Evolutionary conservation across 2,113 vertebrate genomes (phyloP).

Genomic region (Xiphophorus maculatus): DNA sequence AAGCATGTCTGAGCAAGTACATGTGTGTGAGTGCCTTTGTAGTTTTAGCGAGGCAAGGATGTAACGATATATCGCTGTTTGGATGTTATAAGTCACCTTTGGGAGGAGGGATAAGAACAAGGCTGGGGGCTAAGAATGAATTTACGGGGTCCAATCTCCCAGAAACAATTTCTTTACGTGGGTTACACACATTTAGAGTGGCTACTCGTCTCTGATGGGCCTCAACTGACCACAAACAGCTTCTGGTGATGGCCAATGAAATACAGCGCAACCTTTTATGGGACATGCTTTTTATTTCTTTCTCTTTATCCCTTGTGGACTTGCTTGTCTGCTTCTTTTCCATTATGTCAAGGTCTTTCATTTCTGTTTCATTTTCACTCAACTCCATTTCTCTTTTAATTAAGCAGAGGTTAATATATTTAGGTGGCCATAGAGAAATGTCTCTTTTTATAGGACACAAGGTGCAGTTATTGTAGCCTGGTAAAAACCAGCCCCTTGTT

Average conservation of each 20-base stretch:
- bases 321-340: not conserved
- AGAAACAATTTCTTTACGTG: conserved; percentile 79
- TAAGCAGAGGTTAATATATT: conserved; percentile 26
- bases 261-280: conserved; percentile 68
- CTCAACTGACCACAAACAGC: conserved; percentile 59
- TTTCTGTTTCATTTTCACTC: conserved; percentile 1
- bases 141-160: conserved; percentile 69
- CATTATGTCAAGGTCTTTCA: conserved; percentile 5
- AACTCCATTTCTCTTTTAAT: conserved; percentile 20
- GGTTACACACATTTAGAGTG: conserved; percentile 77
- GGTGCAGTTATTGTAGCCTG: conserved; percentile 6
- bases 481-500: too few relatives aligned
- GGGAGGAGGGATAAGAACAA: conserved; percentile 71
- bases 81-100: conserved; percentile 70
- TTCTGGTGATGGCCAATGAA: conserved; percentile 64
- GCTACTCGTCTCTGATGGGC: conserved; percentile 56
- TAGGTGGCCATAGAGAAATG: conserved; percentile 34
- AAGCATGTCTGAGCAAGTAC: not conserved
- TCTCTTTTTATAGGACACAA: conserved; percentile 31
- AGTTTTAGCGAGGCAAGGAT: conserved; percentile 14
- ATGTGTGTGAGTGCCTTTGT: conserved; percentile 6
- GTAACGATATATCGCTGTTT: conserved; percentile 65
- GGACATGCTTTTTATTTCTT: conserved; percentile 72
- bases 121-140: conserved; percentile 70
- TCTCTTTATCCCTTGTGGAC: conserved; percentile 60